Conservation (phyloP, 1,140 invertebrate species). For the Oryctes rhinoceros region DNA sequence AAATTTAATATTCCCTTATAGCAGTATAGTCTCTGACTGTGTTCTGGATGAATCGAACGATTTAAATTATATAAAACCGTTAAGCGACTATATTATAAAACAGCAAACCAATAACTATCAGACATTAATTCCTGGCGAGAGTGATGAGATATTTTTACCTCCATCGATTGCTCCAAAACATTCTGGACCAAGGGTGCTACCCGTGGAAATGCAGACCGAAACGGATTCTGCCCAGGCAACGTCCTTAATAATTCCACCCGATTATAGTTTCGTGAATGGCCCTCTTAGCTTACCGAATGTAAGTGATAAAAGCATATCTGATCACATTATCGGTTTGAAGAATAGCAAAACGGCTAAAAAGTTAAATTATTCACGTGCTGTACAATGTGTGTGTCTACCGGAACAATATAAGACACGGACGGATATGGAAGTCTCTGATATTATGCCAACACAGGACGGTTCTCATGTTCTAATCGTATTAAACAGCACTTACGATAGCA, state of each 20-base stretch:
- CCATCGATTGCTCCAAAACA: conserved; percentile 48
- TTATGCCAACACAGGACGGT: conserved; percentile 71
- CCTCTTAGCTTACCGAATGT: conserved; percentile 44
- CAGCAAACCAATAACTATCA: conserved; percentile 55
- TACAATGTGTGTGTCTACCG: conserved; percentile 66
- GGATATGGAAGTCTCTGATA: conserved; percentile 67
- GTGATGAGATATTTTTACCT: conserved; percentile 58
- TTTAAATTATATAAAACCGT: conserved; percentile 7
- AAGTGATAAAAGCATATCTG: conserved; percentile 56
- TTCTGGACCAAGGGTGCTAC: conserved; percentile 52
- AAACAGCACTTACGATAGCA: conserved; percentile 54
- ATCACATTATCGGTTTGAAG: conserved; percentile 58
- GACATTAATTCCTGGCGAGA: conserved; percentile 58
- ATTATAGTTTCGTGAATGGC: conserved; percentile 51
- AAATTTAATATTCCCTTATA: conserved; percentile 13
- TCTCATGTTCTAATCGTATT: conserved; percentile 72
- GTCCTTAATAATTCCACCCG: conserved; percentile 44
- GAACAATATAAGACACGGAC: conserved; percentile 60
- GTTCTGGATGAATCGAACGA: conserved; percentile 38
- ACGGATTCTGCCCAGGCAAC: conserved; percentile 51
- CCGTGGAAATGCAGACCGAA: conserved; percentile 51
- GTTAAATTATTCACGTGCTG: conserved; percentile 60
- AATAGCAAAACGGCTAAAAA: conserved; percentile 54
- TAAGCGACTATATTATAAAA: conserved; percentile 47
- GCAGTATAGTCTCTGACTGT: background rate